phyloP scores from a whole-genome alignment of 1,140 invertebrate species.

The Maniola jurtina region DNA sequence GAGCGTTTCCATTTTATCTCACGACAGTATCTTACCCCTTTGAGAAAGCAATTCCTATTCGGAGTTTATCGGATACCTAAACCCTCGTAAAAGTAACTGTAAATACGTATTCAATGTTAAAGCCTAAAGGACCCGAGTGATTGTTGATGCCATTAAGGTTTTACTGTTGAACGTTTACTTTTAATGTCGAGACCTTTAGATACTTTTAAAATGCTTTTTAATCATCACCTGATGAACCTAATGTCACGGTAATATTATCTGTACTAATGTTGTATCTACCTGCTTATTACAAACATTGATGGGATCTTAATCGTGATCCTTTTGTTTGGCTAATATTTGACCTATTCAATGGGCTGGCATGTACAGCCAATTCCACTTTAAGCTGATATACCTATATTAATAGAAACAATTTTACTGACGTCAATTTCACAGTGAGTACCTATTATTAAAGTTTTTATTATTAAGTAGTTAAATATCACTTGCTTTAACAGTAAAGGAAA shows the following conservation, averaged over 20 bases:
- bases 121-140: slow-evolving; percentile 9
- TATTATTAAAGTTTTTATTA: too few relatives aligned
- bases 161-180: slow-evolving; percentile 29
- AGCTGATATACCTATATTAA: too few relatives aligned
- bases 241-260: too few relatives aligned
- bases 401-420: too few relatives aligned
- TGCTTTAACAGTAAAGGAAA: too few relatives aligned
- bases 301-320: too few relatives aligned
- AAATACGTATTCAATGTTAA: slow-evolving; percentile 30
- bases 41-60: slow-evolving; percentile 27
- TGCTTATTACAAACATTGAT: not conserved
- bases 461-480: too few relatives aligned
- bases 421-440: too few relatives aligned
- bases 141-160: slow-evolving; percentile 29
- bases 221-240: not conserved
- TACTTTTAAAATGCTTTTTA: not conserved
- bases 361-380: too few relatives aligned
- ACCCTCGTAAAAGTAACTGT: slow-evolving; percentile 31
- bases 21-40: slow-evolving; percentile 12
- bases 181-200: slow-evolving; percentile 14
- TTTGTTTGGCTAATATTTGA: too few relatives aligned
- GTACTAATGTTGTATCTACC: not conserved
- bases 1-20: slow-evolving; percentile 19
- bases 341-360: too few relatives aligned
- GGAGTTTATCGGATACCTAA: slow-evolving; percentile 24